Conservation (phyloP, 1,140 invertebrate species). For the Laupala kohalensis region DNA sequence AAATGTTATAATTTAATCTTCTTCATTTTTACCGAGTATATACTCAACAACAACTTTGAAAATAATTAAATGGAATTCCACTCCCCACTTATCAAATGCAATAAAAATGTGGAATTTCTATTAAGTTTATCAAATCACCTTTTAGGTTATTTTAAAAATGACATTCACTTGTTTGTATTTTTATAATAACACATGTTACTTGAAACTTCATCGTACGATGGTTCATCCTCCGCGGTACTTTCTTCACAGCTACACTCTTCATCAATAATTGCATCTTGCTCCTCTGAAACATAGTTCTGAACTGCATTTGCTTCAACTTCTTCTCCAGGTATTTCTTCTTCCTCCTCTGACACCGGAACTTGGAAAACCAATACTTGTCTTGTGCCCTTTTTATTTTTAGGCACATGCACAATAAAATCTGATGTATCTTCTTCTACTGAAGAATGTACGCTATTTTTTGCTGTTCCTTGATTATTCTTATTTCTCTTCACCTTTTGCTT, state of each 20-base stretch:
- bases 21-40: too few relatives aligned
- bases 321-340: background rate
- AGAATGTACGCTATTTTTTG: too few relatives aligned
- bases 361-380: background rate
- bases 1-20: too few relatives aligned
- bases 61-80: too few relatives aligned
- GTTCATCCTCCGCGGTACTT: background rate
- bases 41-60: too few relatives aligned
- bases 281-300: background rate
- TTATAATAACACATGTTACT: constrained; percentile 1
- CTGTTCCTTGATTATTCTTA: background rate
- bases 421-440: background rate
- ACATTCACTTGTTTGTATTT: too few relatives aligned
- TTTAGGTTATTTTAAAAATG: too few relatives aligned
- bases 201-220: too few relatives aligned
- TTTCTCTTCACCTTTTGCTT: background rate
- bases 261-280: background rate
- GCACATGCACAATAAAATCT: background rate
- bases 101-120: too few relatives aligned
- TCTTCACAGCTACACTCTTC: background rate
- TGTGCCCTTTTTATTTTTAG: background rate
- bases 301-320: background rate
- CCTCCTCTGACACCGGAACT: background rate
- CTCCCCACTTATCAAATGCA: too few relatives aligned
- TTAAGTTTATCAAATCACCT: too few relatives aligned